Base-by-base conservation (phyloP, 1,140 invertebrate species). In the Anastrepha obliqua region DNA sequence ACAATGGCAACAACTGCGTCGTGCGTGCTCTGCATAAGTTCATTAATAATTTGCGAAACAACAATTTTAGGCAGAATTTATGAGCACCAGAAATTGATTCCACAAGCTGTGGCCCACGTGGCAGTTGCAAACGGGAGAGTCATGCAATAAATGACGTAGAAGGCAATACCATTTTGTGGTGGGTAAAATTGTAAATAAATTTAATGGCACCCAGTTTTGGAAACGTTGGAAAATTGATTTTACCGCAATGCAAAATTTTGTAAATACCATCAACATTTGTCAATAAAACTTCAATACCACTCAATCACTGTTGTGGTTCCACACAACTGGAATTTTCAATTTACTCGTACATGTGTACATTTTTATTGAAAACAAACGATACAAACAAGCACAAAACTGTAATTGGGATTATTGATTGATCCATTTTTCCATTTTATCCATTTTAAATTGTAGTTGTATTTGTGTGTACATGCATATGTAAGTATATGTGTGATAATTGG, bases 231-330 rank as follows among this genome's bases (percentile, higher is more conserved):
- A 47, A 15, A 74, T 5, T 47, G 67, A 74, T 74, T 74, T 74
- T 44, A 47, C 42, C 13, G 7, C 67, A 17, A 11, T 44, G n/a
- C 42, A 47, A 74, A 74, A 74, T 4, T 44, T 62, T 74, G 13
- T 2, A n/a, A 47, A 42, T 74, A 42, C 42, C 42, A 74, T 4
- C 67, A 74, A 13, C 4, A 74, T 74, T 74, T 74, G 67, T 74
- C 67, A 74, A 74, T 74, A 47, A 74, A 74, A 44, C 17, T 42
- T 42, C 39, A 74, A 74, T 74, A 74, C 67, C 39, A 17, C 39
- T 5, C 42, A 74, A 74, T 74, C 15, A 74, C 4, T 15, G 67
- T n/a, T 74, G 67, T 44, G 67, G 67, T 70, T 29, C 29, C 29
- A 70, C 67, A 42, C 9, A 70, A 29, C 39, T 70, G 67, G 11